Conservation (phyloP, 2,888 invertebrate species). For the Lepeophtheirus nordmannii region DNA sequence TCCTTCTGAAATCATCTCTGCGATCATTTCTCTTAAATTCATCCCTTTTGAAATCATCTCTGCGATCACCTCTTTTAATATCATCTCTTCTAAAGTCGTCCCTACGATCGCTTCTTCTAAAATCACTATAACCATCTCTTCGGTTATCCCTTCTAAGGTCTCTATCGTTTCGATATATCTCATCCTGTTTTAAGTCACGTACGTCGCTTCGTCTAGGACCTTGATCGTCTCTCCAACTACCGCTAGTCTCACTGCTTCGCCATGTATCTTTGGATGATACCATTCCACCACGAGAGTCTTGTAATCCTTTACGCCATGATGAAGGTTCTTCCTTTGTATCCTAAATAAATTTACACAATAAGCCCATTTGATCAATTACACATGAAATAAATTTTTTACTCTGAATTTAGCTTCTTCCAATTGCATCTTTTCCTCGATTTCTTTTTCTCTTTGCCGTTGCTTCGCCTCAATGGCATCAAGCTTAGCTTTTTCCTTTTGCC, state of each 20-base stretch:
- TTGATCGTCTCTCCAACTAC: no score
- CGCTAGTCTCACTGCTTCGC: no score
- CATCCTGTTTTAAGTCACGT: no score
- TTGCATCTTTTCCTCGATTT: constrained; percentile 26
- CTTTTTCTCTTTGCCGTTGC: constrained; percentile 26
- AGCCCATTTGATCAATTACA: no score
- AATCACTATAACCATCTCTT: no score
- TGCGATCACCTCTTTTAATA: neutral
- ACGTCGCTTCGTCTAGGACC: no score
- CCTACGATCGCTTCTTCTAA: neutral
- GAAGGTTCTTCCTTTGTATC: no score
- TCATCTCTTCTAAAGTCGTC: neutral
- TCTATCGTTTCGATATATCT: no score
- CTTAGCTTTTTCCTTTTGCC: neutral
- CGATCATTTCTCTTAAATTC: neutral
- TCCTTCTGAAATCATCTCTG: neutral
- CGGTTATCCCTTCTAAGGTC: neutral
- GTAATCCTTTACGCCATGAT: no score
- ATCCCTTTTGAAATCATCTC: neutral
- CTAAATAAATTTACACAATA: no score
- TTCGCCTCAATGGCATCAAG: constrained; percentile 24
- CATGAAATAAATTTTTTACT: neutral
- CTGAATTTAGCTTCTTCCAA: neutral
- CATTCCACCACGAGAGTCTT: no score
- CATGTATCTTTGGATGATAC: no score